Percentiles rank a stretch among this genome's conserved stretches.
These are phyloP conservation scores for Resseliella maxima DNA, from an alignment of 2,888 invertebrate species.

Conservation along the genomic window DNA sequence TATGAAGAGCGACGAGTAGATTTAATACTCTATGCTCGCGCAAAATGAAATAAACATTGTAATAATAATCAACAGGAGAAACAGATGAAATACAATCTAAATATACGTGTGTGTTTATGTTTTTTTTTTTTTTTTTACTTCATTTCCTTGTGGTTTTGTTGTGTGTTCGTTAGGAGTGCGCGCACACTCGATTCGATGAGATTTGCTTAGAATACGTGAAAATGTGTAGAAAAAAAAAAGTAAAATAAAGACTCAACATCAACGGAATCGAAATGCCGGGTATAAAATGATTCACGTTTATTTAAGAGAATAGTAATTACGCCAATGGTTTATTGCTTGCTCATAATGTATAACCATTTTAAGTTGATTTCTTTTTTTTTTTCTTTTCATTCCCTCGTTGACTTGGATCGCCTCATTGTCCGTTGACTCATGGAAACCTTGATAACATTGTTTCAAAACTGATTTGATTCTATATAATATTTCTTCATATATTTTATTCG, in stretches of 20 bases:
- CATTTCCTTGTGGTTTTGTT: background rate
- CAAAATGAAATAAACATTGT: constrained; percentile 21
- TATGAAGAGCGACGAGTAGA: background rate
- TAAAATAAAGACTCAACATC: background rate
- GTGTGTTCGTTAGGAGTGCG: background rate
- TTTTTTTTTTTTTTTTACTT: background rate
- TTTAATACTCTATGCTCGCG: background rate
- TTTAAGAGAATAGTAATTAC: constrained; percentile 19
- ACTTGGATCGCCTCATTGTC: background rate
- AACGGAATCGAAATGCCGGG: constrained; percentile 12
- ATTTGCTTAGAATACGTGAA: background rate
- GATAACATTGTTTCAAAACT: constrained; percentile 37
- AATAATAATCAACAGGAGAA: constrained; percentile 41
- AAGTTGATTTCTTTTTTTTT: background rate
- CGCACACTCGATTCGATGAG: background rate
- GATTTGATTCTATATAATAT: constrained; percentile 18
- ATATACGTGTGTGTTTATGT: too few relatives aligned
- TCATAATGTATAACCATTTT: constrained; percentile 44
- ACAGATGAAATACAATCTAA: constrained; percentile 35
- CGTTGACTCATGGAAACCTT: background rate
- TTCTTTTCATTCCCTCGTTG: background rate
- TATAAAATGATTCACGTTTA: constrained; percentile 31
- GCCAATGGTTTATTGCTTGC: constrained; percentile 22
- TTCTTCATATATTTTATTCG: background rate
- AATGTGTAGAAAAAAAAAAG: too few relatives aligned